Evolutionary conservation across 2,113 vertebrate genomes (phyloP), one percentile per base, ranked within the genome.

Genomic region (Glareola pratincola): DNA sequence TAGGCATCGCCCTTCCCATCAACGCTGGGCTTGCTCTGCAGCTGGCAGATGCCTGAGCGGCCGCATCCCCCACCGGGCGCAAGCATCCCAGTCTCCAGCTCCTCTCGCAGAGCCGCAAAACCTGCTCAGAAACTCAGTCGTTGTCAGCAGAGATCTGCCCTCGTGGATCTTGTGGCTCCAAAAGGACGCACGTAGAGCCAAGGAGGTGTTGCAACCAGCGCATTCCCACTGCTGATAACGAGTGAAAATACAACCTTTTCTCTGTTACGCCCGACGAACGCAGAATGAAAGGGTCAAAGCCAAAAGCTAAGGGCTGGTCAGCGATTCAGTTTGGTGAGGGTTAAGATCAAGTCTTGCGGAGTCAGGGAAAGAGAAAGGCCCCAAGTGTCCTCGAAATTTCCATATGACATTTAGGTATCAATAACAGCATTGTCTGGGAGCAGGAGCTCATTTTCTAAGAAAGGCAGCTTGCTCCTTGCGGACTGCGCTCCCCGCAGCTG

Each of bases 321-420:
- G 94, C 93, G 67, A 91, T 74, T 95, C 95, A 75, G 87, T 39
- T 95, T 96, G 97, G 66, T 0, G 66, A 96, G 97, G 96, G 96
- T 98, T 98, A 97, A 98, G 97, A 98, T 96, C 97, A 97, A 91
- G 94, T 97, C 95, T 92, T 50, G 1, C 1, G 43, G 95, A 97
- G 95, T 95, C 95, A 97, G 96, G 96, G 85, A 88, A 94, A 96
- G 82, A 98, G 96, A 98, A 98, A 98, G 97, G 95, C 94, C 86
- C 95, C 90, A 81, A 98, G 97, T 97, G 97, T 98, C 98, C 95
- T 98, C 95, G 63, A 84, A 97, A 98, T 98, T 98, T 96, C 96
- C 96, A 97, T 97, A 82, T 91, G 97, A 98, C 98, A 98, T 98
- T 98, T 98, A 71, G 54, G 88, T 69, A 96, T 98, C 98, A 98